Evolutionary conservation across 2,797 vertebrate species (phyloP), one percentile per base, ranked within the genome.

Genomic region (Protosalanx chinensis): DNA sequence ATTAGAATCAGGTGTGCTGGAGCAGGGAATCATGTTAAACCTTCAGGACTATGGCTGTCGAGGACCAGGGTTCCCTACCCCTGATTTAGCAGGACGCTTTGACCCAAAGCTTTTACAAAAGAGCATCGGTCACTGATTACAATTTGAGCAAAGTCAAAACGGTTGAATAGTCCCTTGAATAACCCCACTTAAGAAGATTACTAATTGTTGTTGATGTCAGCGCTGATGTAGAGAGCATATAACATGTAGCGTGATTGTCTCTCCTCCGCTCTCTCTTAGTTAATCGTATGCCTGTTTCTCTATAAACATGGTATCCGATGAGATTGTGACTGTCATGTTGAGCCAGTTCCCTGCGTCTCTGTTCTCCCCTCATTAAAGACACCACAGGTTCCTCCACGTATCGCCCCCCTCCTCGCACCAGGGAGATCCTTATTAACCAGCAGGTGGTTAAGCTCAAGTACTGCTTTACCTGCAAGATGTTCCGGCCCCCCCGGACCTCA

Each of bases 391-490:
- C 93, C 18, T 95, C 95, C 6, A 93, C 93, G 0, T 97, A 97
- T 82, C 94, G 95, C 2, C 95, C 95, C 0, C 97, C 97, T 0
- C 96, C 97, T 1, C 93, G 97, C 63, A 98, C 96, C 3, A 95
- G 94, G 89, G 97, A 98, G 84, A 94, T 98, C 88, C 89, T 95
- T 73, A 96, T 98, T 85, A 98, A 98, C 68, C 94, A 96, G 80
- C 94, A 97, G 73, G 91, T 95, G 91, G 97, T 98, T 73, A 98
- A 97, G 77, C 93, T 98, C 74, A 98, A 98, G 87, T 98, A 98
- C 90, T 98, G 97, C 91, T 98, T 98, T 87, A 98, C 97, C 67
- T 98, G 97, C 91, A 98, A 97, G 86, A 98, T 97, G 93, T 98
- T 98, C 86, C 94, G 97, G 33, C 97, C 97, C 0, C 97, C 97